Percentiles rank a stretch among this genome's conserved stretches.
Evolutionary conservation across 2,888 invertebrate species (phyloP).

Genomic region (Ochropacha duplaris): DNA sequence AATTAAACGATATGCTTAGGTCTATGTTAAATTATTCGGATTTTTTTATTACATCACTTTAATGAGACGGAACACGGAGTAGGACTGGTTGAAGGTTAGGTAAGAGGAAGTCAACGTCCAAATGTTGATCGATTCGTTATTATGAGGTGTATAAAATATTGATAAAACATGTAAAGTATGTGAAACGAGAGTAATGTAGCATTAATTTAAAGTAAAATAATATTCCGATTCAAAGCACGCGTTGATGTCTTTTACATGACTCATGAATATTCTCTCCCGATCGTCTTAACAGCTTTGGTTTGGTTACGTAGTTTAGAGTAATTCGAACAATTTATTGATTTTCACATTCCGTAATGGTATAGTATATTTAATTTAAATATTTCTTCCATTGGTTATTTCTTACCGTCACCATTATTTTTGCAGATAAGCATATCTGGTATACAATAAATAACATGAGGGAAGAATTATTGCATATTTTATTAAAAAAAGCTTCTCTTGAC

Average conservation of each 20-base stretch:
- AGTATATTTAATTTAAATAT: slow-evolving; percentile 29
- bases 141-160: background rate
- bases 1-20: background rate
- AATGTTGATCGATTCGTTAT: background rate
- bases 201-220: background rate
- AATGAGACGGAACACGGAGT: background rate
- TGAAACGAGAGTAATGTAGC: background rate
- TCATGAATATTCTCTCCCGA: slow-evolving; percentile 7
- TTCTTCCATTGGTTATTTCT: slow-evolving; percentile 30
- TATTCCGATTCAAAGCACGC: slow-evolving; percentile 20
- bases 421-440: slow-evolving; percentile 40
- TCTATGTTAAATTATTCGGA: no score
- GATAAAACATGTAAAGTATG: background rate
- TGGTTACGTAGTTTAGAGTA: background rate
- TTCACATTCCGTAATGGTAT: background rate
- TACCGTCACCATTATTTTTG: slow-evolving; percentile 24
- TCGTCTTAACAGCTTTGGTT: background rate
- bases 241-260: slow-evolving; percentile 66
- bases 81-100: background rate
- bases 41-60: no score
- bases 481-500: slow-evolving; percentile 31
- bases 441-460: slow-evolving; percentile 34
- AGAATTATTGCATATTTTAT: slow-evolving; percentile 30
- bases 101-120: background rate
- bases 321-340: background rate